Percentiles rank a stretch among this genome's conserved stretches.
phyloP scores from a whole-genome alignment of 1,140 invertebrate genomes.

The Vanessa atalanta region DNA sequence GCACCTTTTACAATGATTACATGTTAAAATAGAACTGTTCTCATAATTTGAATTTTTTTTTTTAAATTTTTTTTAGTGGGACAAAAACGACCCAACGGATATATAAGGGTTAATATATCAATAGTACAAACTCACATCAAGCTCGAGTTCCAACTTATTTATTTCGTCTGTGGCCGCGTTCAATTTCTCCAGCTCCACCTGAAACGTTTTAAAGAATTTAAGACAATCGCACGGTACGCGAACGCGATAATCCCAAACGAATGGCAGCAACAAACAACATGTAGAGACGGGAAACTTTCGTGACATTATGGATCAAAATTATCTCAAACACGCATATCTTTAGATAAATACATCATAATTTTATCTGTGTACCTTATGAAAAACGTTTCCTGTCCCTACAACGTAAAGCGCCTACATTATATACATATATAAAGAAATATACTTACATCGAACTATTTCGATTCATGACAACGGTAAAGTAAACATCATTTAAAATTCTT shows the following conservation, averaged over 20 bases:
- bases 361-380: slow-evolving; percentile 62
- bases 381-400: slow-evolving; percentile 78
- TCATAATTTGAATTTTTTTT: no score
- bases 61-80: no score
- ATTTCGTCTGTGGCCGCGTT: slow-evolving; percentile 97
- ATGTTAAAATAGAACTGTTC: no score
- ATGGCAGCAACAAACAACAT: slow-evolving; percentile 72
- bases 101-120: background rate
- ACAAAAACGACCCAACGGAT: background rate
- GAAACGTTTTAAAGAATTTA: slow-evolving; percentile 74
- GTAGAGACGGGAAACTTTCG: slow-evolving; percentile 77
- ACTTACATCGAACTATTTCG: slow-evolving; percentile 60
- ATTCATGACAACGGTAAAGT: slow-evolving; percentile 38
- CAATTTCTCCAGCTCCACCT: slow-evolving; percentile 96
- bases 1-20: no score
- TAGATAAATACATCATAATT: slow-evolving; percentile 46
- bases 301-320: slow-evolving; percentile 48
- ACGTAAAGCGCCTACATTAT: slow-evolving; percentile 54
- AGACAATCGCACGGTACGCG: slow-evolving; percentile 69
- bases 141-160: slow-evolving; percentile 95
- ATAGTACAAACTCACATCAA: slow-evolving; percentile 89
- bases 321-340: slow-evolving; percentile 43
- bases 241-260: slow-evolving; percentile 58
- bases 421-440: slow-evolving; percentile 45
- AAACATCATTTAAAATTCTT: slow-evolving; percentile 56